Evolutionary conservation across 1,140 invertebrate genomes (phyloP).

Genomic region (Brachionus calyciflorus): DNA sequence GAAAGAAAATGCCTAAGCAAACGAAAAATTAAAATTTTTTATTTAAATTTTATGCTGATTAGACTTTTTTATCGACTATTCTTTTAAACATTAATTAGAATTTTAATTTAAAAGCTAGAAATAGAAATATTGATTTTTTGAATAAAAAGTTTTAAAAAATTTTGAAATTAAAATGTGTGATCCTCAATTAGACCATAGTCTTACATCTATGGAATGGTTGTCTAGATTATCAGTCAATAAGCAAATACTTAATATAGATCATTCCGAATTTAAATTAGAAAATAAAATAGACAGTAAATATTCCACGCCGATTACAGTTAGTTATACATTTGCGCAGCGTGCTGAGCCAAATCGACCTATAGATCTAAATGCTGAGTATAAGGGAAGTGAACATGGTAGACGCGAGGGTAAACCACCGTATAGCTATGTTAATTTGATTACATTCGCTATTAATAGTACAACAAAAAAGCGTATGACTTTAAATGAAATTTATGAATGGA

Average conservation of each 20-base stretch:
- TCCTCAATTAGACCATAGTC: conserved; percentile 61
- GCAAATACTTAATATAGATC: conserved; percentile 40
- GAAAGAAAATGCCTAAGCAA: no score
- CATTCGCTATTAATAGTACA: conserved; percentile 71
- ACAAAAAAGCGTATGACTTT: conserved; percentile 64
- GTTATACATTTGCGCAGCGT: conserved; percentile 52
- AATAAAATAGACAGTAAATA: neutral
- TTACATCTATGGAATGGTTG: conserved; percentile 66
- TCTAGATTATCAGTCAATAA: conserved; percentile 56
- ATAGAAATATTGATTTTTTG: no score
- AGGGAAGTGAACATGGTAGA: conserved; percentile 52
- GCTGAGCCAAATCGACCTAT: conserved; percentile 54
- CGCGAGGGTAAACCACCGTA: conserved; percentile 65
- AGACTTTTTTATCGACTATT: no score
- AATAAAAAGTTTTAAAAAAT: no score
- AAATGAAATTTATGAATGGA: conserved; percentile 64
- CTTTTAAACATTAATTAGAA: no score
- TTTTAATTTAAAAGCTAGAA: no score
- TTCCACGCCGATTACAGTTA: neutral
- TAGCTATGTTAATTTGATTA: conserved; percentile 72
- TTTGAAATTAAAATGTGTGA: conserved; percentile 46
- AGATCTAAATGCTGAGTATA: conserved; percentile 53
- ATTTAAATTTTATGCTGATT: no score
- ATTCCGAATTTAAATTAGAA: conserved; percentile 32
- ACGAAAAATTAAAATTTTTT: no score